Evolutionary conservation across 2,797 vertebrate species (phyloP).

Genomic region (Enteromius mattozi): DNA sequence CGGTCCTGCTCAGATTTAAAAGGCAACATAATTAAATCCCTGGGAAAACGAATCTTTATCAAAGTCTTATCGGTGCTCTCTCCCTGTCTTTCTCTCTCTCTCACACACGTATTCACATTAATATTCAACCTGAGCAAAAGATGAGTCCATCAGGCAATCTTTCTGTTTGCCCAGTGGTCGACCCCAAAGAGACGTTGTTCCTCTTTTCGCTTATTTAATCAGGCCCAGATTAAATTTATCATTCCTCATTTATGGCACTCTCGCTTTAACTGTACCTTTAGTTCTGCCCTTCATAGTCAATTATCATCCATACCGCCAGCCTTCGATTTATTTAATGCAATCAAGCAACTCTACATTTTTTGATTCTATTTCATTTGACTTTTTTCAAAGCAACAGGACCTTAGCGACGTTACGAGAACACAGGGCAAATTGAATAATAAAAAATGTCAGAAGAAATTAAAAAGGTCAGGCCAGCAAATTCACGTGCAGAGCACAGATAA

Average conservation of each 20-base stretch:
- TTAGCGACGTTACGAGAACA: conserved; percentile 47
- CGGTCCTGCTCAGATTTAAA: conserved; percentile 55
- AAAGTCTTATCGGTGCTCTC: conserved; percentile 56
- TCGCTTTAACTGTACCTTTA: conserved; percentile 59
- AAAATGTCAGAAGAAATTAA: conserved; percentile 56
- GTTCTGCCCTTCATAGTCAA: conserved; percentile 59
- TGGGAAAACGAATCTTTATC: conserved; percentile 61
- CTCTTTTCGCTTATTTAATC: conserved; percentile 64
- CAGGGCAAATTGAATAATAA: conserved; percentile 62
- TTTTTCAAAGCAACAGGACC: conserved; percentile 47
- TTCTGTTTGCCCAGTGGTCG: conserved; percentile 45
- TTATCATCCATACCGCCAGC: conserved; percentile 50
- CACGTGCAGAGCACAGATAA: conserved; percentile 39
- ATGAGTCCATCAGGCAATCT: conserved; percentile 56
- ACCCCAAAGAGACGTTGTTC: conserved; percentile 47
- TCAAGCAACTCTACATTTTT: conserved; percentile 45
- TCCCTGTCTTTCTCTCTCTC: conserved; percentile 28
- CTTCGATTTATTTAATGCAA: conserved; percentile 54
- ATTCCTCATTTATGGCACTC: conserved; percentile 55
- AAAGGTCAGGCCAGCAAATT: conserved; percentile 46
- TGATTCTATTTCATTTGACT: conserved; percentile 38
- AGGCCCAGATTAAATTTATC: conserved; percentile 65
- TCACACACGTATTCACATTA: conserved; percentile 52
- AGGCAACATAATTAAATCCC: conserved; percentile 61
- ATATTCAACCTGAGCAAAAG: conserved; percentile 52